Conservation (phyloP, 2,797 vertebrate species). For the Morelia viridis region DNA sequence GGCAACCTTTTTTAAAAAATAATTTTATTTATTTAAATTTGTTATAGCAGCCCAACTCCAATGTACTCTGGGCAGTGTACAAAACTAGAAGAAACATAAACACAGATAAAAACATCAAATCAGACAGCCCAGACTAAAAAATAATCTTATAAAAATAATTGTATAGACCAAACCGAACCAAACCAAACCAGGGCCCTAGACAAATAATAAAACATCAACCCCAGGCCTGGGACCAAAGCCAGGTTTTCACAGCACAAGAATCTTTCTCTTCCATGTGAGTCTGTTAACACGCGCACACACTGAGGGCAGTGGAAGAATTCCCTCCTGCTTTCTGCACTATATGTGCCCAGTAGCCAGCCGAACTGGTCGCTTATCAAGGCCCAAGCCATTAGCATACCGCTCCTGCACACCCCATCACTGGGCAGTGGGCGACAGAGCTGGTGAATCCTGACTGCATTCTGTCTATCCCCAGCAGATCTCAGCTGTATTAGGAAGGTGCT, state of each 20-base stretch:
- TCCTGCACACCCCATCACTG: not conserved
- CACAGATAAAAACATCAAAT: not conserved
- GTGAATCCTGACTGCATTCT: not conserved
- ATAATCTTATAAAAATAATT: not conserved
- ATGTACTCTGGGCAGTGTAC: not conserved
- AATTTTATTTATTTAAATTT: too few species aligned
- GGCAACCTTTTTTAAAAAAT: too few species aligned
- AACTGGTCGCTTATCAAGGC: not conserved
- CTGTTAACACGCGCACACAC: not conserved
- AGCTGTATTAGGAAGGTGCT: too few species aligned
- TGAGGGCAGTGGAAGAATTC: not conserved
- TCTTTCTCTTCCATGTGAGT: not conserved
- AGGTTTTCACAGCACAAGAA: not conserved
- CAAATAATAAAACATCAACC: not conserved
- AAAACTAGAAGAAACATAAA: not conserved
- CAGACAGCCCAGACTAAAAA: not conserved
- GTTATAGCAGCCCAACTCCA: not conserved
- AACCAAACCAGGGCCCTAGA: not conserved
- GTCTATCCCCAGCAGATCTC: not conserved
- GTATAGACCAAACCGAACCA: not conserved
- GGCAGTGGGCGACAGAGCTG: not conserved
- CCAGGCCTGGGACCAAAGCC: not conserved
- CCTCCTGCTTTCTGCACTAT: not conserved
- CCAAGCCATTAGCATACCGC: not conserved
- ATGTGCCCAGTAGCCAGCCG: too few species aligned